Conservation (phyloP, 2,113 vertebrate species). For the Prinia subflava region DNA sequence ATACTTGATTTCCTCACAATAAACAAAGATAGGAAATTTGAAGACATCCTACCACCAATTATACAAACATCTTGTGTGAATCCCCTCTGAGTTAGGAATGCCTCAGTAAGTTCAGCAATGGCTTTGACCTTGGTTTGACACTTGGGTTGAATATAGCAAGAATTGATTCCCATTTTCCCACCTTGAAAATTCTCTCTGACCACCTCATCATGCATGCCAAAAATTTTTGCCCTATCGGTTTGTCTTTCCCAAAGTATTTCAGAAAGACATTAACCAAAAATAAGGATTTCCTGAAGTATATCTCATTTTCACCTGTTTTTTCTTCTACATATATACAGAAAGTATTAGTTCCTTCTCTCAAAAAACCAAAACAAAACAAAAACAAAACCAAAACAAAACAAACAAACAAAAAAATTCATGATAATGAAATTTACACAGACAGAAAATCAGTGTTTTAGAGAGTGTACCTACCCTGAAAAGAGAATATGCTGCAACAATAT, state of each 20-base stretch:
- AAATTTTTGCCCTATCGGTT: not conserved
- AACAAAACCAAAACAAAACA: not conserved
- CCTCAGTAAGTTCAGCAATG: not conserved
- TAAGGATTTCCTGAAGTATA: not conserved
- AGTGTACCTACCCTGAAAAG: not conserved
- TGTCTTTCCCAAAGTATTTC: not conserved
- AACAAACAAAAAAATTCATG: not conserved
- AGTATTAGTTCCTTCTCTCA: fast-evolving
- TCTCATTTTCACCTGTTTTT: not conserved
- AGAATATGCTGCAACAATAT: not conserved
- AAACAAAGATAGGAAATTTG: not conserved
- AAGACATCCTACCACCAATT: not conserved
- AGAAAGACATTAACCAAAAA: not conserved
- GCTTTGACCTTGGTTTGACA: not conserved
- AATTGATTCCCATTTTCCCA: not conserved
- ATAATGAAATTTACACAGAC: not conserved
- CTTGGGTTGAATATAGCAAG: fast-evolving
- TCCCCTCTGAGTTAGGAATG: not conserved
- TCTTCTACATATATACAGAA: not conserved
- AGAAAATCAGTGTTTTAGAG: not conserved
- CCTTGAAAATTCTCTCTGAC: not conserved
- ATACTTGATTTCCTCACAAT: not conserved
- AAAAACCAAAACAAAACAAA: not conserved
- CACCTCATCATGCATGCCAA: fast-evolving
- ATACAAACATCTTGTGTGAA: not conserved